Percentiles rank a stretch among this genome's conserved stretches.
Conservation (phyloP, 2,113 vertebrate genomes). For the Probosciger aterrimus region DNA sequence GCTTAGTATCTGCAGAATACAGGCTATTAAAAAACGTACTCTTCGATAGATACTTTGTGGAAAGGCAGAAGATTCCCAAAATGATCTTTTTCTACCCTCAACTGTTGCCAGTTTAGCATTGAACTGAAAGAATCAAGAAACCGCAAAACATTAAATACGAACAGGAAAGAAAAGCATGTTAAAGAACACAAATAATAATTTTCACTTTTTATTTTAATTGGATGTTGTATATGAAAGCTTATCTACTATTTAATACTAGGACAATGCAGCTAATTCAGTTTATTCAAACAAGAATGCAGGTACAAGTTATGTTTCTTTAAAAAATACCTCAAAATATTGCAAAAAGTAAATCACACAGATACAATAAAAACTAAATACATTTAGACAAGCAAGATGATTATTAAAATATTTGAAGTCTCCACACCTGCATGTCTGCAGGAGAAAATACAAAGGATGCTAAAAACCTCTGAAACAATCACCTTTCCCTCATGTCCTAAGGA, state of each 20-base stretch:
- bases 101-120: constrained; percentile 84
- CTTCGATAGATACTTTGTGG: constrained; percentile 87
- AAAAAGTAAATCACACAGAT: neutral
- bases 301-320: neutral
- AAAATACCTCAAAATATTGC: neutral
- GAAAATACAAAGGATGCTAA: neutral
- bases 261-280: neutral
- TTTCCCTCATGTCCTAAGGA: neutral
- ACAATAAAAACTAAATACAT: neutral
- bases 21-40: constrained; percentile 70
- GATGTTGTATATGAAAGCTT: neutral
- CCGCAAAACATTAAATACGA: neutral
- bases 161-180: neutral
- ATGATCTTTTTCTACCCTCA: constrained; percentile 75
- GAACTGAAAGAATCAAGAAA: constrained; percentile 77
- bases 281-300: neutral
- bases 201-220: neutral
- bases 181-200: neutral
- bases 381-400: fast-evolving
- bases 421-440: neutral
- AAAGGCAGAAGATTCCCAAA: constrained; percentile 67
- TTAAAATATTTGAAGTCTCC: neutral
- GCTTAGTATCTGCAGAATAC: too few relatives aligned
- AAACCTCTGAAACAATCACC: neutral
- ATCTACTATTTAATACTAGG: neutral